A percentile compares a stretch with the other conserved stretches of the same genome.
Evolutionary conservation across 2,797 vertebrate species (phyloP).

Genomic region (Sebastes trivittatus): DNA sequence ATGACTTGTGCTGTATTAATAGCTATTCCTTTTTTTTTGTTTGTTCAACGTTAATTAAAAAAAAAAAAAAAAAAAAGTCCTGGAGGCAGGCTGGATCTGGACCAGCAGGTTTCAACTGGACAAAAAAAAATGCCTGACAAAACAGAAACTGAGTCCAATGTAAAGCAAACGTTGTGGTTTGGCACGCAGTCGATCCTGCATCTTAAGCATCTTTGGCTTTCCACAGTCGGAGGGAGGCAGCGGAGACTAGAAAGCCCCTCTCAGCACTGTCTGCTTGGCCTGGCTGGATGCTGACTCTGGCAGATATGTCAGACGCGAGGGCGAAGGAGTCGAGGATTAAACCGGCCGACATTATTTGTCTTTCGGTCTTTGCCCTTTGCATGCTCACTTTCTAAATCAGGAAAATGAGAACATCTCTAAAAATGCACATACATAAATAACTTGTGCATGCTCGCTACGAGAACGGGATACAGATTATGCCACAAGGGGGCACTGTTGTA

Average conservation of each 20-base stretch:
- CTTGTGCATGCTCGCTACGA: rapidly evolving
- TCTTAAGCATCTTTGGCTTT: slow-evolving; percentile 6
- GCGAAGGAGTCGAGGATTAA: background rate
- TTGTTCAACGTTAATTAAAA: background rate
- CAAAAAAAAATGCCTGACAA: background rate
- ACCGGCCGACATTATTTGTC: background rate
- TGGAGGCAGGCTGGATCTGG: background rate
- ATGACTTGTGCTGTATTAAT: background rate
- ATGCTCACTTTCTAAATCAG: background rate
- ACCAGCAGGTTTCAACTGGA: background rate
- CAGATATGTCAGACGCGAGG: slow-evolving; percentile 6
- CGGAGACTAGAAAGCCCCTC: slow-evolving; percentile 1
- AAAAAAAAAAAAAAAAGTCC: background rate
- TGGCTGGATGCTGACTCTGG: slow-evolving; percentile 20
- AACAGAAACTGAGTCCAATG: background rate
- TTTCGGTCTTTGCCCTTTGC: background rate
- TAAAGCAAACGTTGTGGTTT: background rate
- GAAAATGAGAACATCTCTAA: background rate
- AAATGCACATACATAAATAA: background rate
- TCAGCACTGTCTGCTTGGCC: slow-evolving; percentile 28
- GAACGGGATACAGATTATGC: background rate
- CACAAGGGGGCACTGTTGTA: slow-evolving; percentile 59
- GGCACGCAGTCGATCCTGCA: background rate
- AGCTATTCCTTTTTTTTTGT: background rate
- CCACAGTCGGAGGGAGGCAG: background rate